A percentile compares a stretch with the other conserved stretches of the same genome.
Evolutionary conservation across 2,113 vertebrate genomes (phyloP).

Genomic region (Grammomys surdaster): DNA sequence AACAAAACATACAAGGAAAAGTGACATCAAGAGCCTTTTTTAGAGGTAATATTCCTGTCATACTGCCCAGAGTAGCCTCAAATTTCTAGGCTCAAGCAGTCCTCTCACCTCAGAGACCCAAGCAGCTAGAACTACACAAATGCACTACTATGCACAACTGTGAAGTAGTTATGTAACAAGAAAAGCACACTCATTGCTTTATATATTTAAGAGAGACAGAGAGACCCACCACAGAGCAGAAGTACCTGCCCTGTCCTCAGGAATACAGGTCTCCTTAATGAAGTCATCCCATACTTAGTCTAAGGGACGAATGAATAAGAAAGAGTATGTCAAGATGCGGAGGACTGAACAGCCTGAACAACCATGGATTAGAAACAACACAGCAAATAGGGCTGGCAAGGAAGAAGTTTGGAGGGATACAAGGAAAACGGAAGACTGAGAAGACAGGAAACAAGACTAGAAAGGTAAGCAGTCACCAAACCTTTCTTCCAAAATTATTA

Average conservation of each 20-base stretch:
- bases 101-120: neutral
- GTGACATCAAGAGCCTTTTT: neutral
- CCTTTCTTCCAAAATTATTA: neutral
- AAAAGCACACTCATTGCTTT: conserved; percentile 9
- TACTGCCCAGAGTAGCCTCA: neutral
- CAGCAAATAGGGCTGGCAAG: too few relatives aligned
- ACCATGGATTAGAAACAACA: conserved; percentile 29
- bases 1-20: conserved; percentile 30
- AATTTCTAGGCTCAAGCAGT: neutral
- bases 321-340: conserved; percentile 39
- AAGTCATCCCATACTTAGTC: conserved; percentile 11
- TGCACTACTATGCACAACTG: neutral
- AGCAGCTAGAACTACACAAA: neutral
- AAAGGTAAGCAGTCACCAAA: conserved; percentile 4
- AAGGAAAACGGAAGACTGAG: conserved; percentile 11
- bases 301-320: neutral
- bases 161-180: neutral
- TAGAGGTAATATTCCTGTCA: neutral
- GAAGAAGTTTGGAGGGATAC: neutral
- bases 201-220: neutral
- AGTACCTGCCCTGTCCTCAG: neutral
- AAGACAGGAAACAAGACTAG: neutral
- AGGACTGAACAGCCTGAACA: neutral
- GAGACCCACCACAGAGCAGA: conserved; percentile 12
- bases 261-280: conserved; percentile 21